Evolutionary conservation across 2,797 vertebrate genomes (phyloP).

Genomic region (Urophycis tenuis): DNA sequence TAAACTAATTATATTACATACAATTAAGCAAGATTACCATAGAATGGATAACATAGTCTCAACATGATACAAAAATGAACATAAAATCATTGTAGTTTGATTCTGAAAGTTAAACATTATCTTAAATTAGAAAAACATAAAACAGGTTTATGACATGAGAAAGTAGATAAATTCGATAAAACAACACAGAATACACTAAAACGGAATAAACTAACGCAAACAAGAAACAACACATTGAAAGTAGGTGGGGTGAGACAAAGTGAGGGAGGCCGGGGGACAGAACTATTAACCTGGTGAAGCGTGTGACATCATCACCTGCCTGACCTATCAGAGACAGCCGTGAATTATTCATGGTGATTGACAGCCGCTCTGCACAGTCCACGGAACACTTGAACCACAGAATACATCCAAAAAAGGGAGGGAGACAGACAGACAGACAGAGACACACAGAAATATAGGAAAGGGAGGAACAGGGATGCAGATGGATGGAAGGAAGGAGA

Average conservation of each 20-base stretch:
- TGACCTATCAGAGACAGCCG: constrained; percentile 2
- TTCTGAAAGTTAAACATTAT: not conserved
- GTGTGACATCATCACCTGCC: constrained; percentile 6
- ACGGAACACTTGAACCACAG: not conserved
- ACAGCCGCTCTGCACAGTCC: constrained; percentile 3
- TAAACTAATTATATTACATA: not conserved
- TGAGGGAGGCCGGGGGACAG: not conserved
- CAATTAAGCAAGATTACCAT: not conserved
- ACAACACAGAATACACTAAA: not conserved
- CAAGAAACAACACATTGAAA: not conserved
- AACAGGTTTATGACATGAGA: not conserved
- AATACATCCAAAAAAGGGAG: not conserved
- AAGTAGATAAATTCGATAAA: not conserved
- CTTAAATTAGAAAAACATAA: not conserved
- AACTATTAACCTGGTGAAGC: constrained; percentile 1
- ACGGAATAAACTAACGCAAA: not conserved
- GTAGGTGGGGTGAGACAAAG: not conserved
- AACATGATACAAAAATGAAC: too few species aligned
- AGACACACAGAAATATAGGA: not conserved
- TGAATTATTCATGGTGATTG: constrained; percentile 4
- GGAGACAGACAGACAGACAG: not conserved
- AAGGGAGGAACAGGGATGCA: too few species aligned
- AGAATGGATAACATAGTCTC: not conserved
- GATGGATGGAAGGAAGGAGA: not conserved
- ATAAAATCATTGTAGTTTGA: not conserved